A percentile compares a stretch with the other conserved stretches of the same genome.
Evolutionary conservation across 2,113 vertebrate species (phyloP).

Genomic region (Lota lota): DNA sequence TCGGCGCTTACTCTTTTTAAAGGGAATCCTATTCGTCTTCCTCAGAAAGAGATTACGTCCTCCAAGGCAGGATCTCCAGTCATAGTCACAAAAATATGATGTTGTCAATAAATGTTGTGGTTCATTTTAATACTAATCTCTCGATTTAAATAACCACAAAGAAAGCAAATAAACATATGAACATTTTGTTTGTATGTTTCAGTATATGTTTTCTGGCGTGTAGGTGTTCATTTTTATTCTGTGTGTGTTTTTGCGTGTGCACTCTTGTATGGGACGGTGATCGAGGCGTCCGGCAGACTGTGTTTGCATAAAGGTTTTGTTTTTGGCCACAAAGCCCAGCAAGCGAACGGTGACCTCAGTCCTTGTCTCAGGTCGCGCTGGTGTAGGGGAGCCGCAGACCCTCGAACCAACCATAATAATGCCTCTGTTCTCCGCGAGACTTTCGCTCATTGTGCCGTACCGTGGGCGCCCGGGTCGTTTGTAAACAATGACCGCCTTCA

Average conservation of each 20-base stretch:
- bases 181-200: too few relatives aligned
- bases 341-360: constrained; percentile 34
- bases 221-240: background rate
- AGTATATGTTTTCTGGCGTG: background rate
- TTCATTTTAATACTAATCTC: too few relatives aligned
- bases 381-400: constrained; percentile 40
- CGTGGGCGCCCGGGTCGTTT: constrained; percentile 56
- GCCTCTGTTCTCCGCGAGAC: constrained; percentile 60
- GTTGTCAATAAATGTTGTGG: too few relatives aligned
- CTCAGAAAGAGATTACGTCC: too few relatives aligned
- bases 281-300: background rate
- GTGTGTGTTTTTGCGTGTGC: background rate
- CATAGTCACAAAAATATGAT: too few relatives aligned
- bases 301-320: background rate
- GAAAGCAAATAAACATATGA: too few relatives aligned
- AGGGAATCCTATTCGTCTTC: too few relatives aligned
- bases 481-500: constrained; percentile 70
- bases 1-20: background rate
- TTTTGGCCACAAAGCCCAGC: background rate
- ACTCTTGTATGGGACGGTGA: background rate
- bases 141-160: background rate
- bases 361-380: constrained; percentile 32
- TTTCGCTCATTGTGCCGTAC: constrained; percentile 69
- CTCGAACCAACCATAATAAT: constrained; percentile 51
- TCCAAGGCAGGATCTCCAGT: too few relatives aligned